phyloP scores from a whole-genome alignment of 2,797 vertebrate genomes.

The Notolabrus celidotus region DNA sequence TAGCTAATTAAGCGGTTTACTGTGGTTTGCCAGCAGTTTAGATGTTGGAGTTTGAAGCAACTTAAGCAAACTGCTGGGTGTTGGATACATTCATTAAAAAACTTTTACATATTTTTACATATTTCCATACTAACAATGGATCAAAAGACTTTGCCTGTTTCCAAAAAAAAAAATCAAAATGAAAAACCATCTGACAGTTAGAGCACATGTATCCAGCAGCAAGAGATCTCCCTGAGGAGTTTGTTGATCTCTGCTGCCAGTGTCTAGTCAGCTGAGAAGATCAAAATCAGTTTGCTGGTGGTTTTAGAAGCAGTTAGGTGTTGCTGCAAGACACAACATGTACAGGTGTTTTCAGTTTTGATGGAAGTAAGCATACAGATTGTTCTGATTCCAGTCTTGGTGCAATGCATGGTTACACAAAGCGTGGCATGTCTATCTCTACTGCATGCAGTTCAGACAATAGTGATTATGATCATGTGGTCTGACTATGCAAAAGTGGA shows the following conservation, averaged over 20 bases:
- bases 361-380: background rate
- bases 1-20: too few relatives aligned
- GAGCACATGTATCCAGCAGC: background rate
- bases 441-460: conserved; percentile 4
- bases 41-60: too few relatives aligned
- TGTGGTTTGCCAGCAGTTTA: too few relatives aligned
- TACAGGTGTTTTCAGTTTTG: background rate
- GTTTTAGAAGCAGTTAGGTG: background rate
- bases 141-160: too few relatives aligned
- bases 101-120: too few relatives aligned
- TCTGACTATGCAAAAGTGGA: conserved; percentile 2
- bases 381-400: background rate
- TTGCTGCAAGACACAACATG: background rate
- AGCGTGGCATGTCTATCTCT: background rate
- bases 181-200: too few relatives aligned
- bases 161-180: too few relatives aligned
- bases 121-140: too few relatives aligned
- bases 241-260: background rate
- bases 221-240: background rate
- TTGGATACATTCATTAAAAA: too few relatives aligned
- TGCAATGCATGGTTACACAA: background rate
- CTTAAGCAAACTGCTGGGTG: too few relatives aligned
- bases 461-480: conserved; percentile 22
- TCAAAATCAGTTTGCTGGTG: background rate
- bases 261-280: background rate